Evolutionary conservation across 2,797 vertebrate genomes (phyloP).

Genomic region (Manis pentadactyla): DNA sequence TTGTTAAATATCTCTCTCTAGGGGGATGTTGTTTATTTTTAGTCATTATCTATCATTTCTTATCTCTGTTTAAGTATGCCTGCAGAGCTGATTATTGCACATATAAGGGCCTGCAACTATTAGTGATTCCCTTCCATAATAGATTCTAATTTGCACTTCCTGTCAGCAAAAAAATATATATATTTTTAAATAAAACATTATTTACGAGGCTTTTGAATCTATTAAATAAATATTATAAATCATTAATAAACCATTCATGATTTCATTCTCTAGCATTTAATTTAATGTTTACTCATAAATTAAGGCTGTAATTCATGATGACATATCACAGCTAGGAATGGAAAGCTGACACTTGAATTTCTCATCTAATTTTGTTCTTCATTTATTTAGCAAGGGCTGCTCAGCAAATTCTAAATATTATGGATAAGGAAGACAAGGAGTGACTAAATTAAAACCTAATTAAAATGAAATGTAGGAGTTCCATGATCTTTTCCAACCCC

Average conservation of each 20-base stretch:
- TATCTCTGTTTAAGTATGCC: background rate
- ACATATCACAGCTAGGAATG: background rate
- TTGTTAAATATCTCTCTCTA: background rate
- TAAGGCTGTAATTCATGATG: conserved; percentile 2
- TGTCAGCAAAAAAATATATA: background rate
- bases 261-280: conserved; percentile 59
- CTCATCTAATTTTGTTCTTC: conserved; percentile 18
- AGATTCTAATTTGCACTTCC: conserved; percentile 20
- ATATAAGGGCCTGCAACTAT: background rate
- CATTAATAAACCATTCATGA: conserved; percentile 47
- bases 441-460: conserved; percentile 52
- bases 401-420: conserved; percentile 48
- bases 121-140: background rate
- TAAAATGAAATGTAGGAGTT: conserved; percentile 52
- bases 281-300: conserved; percentile 71
- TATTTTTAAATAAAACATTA: conserved; percentile 67
- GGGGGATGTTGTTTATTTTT: background rate
- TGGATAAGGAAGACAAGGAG: background rate
- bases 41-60: background rate
- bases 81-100: background rate
- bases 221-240: conserved; percentile 65
- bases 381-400: background rate
- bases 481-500: background rate
- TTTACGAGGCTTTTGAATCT: conserved; percentile 45
- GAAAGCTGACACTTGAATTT: conserved; percentile 18